These are phyloP conservation scores for Galagoides demidoff DNA, from an alignment of 2,797 vertebrate species.

Conservation along the genomic window DNA sequence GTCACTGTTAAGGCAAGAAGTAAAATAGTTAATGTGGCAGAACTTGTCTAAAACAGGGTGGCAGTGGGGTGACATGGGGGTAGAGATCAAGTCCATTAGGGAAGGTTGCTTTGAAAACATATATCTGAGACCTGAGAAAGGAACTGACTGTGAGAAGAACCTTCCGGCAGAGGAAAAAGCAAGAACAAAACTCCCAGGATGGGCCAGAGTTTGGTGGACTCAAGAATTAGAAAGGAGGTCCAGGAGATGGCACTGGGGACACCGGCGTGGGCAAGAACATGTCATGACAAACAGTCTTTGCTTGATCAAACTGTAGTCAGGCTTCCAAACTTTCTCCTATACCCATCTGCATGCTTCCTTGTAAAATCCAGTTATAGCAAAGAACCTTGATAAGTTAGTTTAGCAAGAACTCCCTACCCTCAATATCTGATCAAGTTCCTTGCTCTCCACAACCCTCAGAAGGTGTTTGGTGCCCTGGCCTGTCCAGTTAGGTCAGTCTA, in stretches of 20 bases:
- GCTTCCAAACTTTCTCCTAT: neutral
- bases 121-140: neutral
- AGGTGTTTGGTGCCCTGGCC: neutral
- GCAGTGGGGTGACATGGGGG: rapidly evolving
- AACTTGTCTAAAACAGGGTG: neutral
- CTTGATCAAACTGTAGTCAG: neutral
- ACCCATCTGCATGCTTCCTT: neutral
- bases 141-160: neutral
- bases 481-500: neutral
- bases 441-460: no score
- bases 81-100: neutral
- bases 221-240: neutral
- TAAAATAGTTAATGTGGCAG: no score
- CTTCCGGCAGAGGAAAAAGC: neutral
- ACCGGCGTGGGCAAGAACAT: neutral
- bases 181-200: neutral
- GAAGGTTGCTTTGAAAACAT: neutral
- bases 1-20: neutral
- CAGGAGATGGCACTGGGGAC: neutral
- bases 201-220: neutral
- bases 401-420: neutral
- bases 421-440: neutral
- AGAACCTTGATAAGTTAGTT: neutral
- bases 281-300: neutral
- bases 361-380: neutral